Conservation (phyloP, 2,113 vertebrate species). For the Heterocephalus glaber region DNA sequence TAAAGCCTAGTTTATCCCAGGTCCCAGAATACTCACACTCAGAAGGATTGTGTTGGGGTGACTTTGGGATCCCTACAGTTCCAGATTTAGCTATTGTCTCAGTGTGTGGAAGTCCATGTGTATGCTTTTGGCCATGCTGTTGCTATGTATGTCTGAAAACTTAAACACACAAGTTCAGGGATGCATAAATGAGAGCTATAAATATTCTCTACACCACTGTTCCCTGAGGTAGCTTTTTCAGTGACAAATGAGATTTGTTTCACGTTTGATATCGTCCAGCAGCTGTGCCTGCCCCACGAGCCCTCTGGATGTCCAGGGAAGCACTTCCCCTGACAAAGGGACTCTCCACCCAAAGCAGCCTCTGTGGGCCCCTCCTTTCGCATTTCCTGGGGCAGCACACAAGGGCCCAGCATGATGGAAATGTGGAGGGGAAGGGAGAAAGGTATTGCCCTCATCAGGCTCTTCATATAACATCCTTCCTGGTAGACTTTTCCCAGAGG, state of each 20-base stretch:
- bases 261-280: constrained; percentile 51
- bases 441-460: no score
- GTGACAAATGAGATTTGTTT: constrained; percentile 58
- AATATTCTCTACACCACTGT: constrained; percentile 62
- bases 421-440: no score
- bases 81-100: constrained; percentile 12
- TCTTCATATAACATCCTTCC: neutral
- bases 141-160: constrained; percentile 9
- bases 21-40: constrained; percentile 21
- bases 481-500: neutral
- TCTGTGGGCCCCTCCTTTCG: neutral
- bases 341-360: neutral
- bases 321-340: constrained; percentile 34
- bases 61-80: constrained; percentile 46
- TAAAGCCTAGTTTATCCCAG: constrained; percentile 41
- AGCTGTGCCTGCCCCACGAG: constrained; percentile 37
- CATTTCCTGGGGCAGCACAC: neutral
- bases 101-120: neutral
- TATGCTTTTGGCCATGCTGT: neutral
- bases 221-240: constrained; percentile 43
- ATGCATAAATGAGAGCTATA: constrained; percentile 44
- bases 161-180: constrained; percentile 27
- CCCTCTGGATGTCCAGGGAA: neutral
- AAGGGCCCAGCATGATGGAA: neutral
- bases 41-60: constrained; percentile 21